A percentile compares a stretch with the other conserved stretches of the same genome.
Conservation (phyloP, 1,140 invertebrate genomes). For the Apis dorsata region DNA sequence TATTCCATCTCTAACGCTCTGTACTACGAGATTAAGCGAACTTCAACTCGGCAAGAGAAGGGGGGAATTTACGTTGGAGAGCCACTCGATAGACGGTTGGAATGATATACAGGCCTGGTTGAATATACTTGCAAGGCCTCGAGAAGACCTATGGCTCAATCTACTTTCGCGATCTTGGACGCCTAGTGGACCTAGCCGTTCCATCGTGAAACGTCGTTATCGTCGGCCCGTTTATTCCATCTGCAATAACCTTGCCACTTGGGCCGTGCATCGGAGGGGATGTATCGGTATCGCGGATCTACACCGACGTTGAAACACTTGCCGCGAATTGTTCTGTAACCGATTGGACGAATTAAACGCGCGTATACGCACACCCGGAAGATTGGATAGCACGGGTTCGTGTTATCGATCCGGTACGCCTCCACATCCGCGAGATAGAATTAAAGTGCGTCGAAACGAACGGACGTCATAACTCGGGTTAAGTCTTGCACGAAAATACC, state of each 20-base stretch:
- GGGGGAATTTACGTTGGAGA: background rate
- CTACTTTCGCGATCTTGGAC: slow-evolving; percentile 18
- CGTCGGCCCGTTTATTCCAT: slow-evolving; percentile 21
- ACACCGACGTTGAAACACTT: slow-evolving; percentile 41
- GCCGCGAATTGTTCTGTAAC: slow-evolving; percentile 28
- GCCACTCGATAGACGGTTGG: background rate
- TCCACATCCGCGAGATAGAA: slow-evolving; percentile 23
- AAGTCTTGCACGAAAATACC: slow-evolving; percentile 30
- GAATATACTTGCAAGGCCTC: background rate
- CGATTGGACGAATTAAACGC: slow-evolving; percentile 40
- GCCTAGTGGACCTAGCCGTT: background rate
- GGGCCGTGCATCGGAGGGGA: background rate
- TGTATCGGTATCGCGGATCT: slow-evolving; percentile 14
- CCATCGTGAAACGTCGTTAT: slow-evolving; percentile 33
- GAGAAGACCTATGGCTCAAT: slow-evolving; percentile 12
- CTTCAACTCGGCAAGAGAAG: background rate
- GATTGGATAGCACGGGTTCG: background rate
- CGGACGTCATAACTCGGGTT: slow-evolving; percentile 36
- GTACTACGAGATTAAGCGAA: background rate
- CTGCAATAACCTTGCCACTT: slow-evolving; percentile 11
- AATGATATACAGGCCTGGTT: background rate
- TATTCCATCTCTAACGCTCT: background rate
- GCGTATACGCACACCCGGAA: slow-evolving; percentile 17
- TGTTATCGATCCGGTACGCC: slow-evolving; percentile 29
- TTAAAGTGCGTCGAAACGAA: slow-evolving; percentile 11